phyloP scores from a whole-genome alignment of 2,888 invertebrate genomes.

The Drosophila yooni region DNA sequence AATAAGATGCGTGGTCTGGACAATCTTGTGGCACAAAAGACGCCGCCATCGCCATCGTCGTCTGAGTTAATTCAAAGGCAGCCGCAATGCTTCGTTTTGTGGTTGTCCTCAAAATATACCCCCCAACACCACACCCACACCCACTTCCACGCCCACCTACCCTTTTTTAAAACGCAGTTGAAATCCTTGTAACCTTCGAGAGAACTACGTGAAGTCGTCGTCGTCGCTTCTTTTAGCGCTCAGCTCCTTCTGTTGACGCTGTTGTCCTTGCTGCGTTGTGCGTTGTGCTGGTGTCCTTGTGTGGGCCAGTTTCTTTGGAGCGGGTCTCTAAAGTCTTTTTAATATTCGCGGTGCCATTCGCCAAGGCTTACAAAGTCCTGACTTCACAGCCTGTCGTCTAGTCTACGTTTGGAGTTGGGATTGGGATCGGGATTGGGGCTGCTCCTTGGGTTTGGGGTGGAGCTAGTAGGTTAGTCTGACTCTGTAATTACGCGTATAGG shows the following conservation, averaged over 20 bases:
- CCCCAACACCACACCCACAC: background rate
- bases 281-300: conserved; percentile 17
- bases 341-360: conserved; percentile 67
- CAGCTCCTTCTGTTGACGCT: conserved; percentile 36
- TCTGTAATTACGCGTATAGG: conserved; percentile 81
- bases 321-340: conserved; percentile 67
- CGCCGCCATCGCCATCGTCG: conserved; percentile 1
- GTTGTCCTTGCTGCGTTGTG: conserved; percentile 5
- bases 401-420: conserved; percentile 4
- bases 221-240: conserved; percentile 29
- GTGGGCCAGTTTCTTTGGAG: conserved; percentile 24
- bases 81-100: conserved; percentile 55
- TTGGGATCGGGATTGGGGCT: background rate
- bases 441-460: background rate
- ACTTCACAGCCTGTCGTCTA: conserved; percentile 18
- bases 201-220: conserved; percentile 34
- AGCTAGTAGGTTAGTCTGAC: conserved; percentile 42
- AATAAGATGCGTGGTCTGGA: conserved; percentile 64
- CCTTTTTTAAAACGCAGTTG: background rate
- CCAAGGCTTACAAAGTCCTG: conserved; percentile 30
- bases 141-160: too few species aligned
- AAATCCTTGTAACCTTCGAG: conserved; percentile 23
- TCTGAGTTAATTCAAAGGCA: conserved; percentile 57
- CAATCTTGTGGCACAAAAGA: conserved; percentile 31
- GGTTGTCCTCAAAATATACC: conserved; percentile 22